Conservation (phyloP, 2,113 vertebrate genomes). For the Neopipo cinnamomea region DNA sequence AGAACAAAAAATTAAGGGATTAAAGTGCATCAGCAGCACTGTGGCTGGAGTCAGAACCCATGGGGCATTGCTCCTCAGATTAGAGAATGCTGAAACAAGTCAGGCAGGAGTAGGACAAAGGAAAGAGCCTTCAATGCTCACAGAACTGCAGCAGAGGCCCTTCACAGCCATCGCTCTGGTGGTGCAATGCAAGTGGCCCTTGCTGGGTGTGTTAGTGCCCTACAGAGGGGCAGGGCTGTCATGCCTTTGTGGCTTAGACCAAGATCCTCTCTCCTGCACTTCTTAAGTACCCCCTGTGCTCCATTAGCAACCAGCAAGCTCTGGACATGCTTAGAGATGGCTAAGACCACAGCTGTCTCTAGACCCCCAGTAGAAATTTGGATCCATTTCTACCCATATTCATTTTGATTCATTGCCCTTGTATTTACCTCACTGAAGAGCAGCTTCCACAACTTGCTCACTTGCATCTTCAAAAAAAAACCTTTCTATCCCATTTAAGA, state of each 20-base stretch:
- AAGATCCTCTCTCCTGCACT: background rate
- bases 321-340: background rate
- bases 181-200: background rate
- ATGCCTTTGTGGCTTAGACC: background rate
- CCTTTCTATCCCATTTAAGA: background rate
- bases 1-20: background rate
- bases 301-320: background rate
- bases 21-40: background rate
- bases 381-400: background rate
- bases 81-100: background rate
- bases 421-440: background rate
- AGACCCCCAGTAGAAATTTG: background rate
- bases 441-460: background rate
- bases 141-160: background rate
- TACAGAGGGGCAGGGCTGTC: background rate
- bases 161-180: background rate
- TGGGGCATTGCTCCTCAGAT: background rate
- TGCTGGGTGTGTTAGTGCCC: background rate
- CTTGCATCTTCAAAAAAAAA: background rate
- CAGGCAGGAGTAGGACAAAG: background rate
- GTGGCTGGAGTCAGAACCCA: background rate
- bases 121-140: rapidly evolving
- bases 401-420: background rate
- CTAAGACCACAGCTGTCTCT: background rate
- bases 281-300: background rate